Evolutionary conservation across 2,113 vertebrate genomes (phyloP).

Genomic region (Arenaria interpres): DNA sequence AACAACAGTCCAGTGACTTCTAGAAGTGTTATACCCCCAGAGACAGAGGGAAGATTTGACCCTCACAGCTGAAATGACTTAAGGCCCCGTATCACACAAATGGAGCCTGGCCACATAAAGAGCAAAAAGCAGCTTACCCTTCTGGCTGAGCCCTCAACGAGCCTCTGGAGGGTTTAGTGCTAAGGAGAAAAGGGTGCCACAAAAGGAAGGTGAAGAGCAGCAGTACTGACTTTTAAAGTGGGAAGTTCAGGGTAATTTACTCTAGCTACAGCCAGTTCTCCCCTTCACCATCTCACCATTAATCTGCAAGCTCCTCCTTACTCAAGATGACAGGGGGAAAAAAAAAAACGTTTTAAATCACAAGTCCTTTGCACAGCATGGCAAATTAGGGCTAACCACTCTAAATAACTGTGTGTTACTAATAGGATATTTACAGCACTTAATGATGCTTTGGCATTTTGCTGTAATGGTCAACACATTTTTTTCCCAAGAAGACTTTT

Average conservation of each 20-base stretch:
- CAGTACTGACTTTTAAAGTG: not conserved
- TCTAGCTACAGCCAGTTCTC: not conserved
- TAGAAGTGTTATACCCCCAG: not conserved
- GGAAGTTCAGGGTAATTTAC: constrained; percentile 11
- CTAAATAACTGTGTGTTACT: constrained; percentile 4
- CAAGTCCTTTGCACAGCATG: not conserved
- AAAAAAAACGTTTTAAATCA: constrained; percentile 7
- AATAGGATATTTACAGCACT: constrained; percentile 24
- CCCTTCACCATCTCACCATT: not conserved
- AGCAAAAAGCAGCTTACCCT: not conserved
- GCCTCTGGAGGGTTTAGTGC: not conserved
- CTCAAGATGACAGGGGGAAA: not conserved
- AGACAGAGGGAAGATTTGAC: not conserved
- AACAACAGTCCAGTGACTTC: constrained; percentile 12
- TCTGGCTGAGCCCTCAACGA: not conserved
- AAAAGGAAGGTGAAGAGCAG: not conserved
- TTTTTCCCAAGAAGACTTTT: not conserved
- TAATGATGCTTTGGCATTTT: not conserved
- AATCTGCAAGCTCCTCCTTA: not conserved
- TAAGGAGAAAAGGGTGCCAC: not conserved
- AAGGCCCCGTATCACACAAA: not conserved
- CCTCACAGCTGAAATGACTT: not conserved
- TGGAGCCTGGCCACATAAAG: not conserved
- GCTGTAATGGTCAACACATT: not conserved
- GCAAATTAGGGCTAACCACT: constrained; percentile 4